phyloP scores from a whole-genome alignment of 2,797 vertebrate species.

The Falco naumanni region DNA sequence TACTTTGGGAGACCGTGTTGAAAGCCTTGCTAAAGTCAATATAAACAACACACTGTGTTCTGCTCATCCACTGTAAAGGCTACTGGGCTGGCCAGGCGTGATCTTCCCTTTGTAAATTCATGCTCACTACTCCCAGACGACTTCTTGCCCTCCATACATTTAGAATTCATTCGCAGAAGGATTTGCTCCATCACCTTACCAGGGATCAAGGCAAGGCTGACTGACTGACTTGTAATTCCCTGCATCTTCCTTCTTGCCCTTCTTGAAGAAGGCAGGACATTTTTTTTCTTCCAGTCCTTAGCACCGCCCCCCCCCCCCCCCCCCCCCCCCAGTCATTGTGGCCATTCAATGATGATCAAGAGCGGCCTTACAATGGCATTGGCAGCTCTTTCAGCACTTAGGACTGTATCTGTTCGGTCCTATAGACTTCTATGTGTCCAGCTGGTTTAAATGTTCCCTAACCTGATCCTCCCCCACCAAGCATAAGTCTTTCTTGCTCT shows the following conservation, averaged over 20 bases:
- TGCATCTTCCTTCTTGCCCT: background rate
- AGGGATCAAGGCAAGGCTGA: background rate
- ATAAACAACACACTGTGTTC: background rate
- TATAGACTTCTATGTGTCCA: background rate
- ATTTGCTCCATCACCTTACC: background rate
- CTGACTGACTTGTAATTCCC: background rate
- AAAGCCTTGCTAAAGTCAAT: slow-evolving; percentile 1
- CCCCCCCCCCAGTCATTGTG: fast-evolving
- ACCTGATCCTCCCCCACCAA: background rate
- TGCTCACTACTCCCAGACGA: background rate
- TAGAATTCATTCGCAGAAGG: background rate
- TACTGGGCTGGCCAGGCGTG: background rate
- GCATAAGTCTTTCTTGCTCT: background rate
- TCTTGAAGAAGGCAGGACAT: background rate
- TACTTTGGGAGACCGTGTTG: background rate
- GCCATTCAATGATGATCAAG: background rate
- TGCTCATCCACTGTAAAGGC: background rate
- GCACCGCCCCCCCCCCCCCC: no score
- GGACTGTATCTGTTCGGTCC: background rate
- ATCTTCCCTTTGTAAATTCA: background rate
- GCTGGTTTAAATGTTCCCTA: background rate
- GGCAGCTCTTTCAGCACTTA: background rate
- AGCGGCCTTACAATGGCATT: background rate
- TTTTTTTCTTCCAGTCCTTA: background rate
- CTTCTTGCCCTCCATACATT: background rate